Conservation (phyloP, 2,888 invertebrate species). For the Caenorhabditis macrosperma region DNA sequence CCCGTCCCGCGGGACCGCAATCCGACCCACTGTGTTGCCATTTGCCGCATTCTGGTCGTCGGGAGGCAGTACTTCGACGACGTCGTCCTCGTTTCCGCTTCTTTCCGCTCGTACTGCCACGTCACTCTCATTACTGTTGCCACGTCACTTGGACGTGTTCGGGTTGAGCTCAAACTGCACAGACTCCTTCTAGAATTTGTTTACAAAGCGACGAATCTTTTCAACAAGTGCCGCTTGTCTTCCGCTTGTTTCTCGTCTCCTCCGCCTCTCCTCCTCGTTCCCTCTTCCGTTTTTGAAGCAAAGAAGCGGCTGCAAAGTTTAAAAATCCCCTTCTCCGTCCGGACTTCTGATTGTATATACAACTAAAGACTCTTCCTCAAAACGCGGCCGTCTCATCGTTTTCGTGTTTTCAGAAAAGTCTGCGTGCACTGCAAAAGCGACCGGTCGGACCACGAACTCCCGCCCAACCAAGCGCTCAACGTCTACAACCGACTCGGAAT, state of each 20-base stretch:
- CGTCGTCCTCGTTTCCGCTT: slow-evolving; percentile 13
- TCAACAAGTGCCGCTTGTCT: slow-evolving; percentile 28
- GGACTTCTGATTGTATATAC: slow-evolving; percentile 2
- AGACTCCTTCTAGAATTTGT: slow-evolving; percentile 19
- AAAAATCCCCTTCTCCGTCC: slow-evolving; percentile 1
- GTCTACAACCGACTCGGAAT: slow-evolving; percentile 79
- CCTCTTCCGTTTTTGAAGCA: slow-evolving; percentile 1
- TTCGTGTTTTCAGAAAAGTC: slow-evolving; percentile 73
- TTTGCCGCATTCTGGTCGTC: slow-evolving; percentile 19
- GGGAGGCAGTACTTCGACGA: slow-evolving; percentile 8
- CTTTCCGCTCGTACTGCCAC: slow-evolving; percentile 1
- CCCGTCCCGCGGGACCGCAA: slow-evolving; percentile 36
- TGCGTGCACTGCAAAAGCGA: slow-evolving; percentile 79
- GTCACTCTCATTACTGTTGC: slow-evolving; percentile 10
- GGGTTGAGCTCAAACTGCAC: not conserved
- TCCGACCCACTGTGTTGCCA: slow-evolving; percentile 37
- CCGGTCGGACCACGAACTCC: slow-evolving; percentile 76
- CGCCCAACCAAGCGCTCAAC: slow-evolving; percentile 75
- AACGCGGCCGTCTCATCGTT: not conserved
- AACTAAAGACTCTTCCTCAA: not conserved
- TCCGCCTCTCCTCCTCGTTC: not conserved
- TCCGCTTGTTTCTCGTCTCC: not conserved
- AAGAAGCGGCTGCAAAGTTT: not conserved
- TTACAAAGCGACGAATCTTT: slow-evolving; percentile 29
- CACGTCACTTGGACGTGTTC: not conserved